Percentiles rank a stretch among this genome's conserved stretches.
These are phyloP conservation scores for Rhynchopsitta pachyrhyncha DNA, from an alignment of 2,113 vertebrate genomes.

Conservation along the genomic window DNA sequence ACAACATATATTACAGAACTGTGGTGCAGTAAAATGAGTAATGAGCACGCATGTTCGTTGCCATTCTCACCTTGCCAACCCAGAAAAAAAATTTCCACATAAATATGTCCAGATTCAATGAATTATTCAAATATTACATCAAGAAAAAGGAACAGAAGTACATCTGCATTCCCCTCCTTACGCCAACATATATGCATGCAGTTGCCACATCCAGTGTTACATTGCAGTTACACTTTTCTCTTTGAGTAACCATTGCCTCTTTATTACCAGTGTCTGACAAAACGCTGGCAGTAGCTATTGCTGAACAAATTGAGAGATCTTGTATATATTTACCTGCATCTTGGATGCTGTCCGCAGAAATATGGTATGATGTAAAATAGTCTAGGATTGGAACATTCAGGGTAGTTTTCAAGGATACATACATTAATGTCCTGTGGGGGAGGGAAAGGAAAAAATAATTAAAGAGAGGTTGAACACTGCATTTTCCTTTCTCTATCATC, in stretches of 20 bases:
- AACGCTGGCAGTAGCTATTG: not conserved
- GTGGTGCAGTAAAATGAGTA: not conserved
- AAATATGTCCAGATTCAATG: not conserved
- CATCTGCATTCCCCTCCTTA: not conserved
- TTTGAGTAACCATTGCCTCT: not conserved
- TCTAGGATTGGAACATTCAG: slow-evolving; percentile 94
- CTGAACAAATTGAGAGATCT: not conserved
- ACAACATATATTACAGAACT: not conserved
- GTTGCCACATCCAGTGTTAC: not conserved
- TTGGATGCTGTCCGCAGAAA: slow-evolving; percentile 98
- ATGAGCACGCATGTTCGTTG: fast-evolving
- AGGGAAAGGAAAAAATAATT: slow-evolving; percentile 1
- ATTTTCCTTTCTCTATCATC: not conserved
- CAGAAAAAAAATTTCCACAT: not conserved
- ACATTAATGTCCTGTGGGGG: slow-evolving; percentile 90
- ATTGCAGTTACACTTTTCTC: not conserved
- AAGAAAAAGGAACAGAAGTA: not conserved
- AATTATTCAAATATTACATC: not conserved
- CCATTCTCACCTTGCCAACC: not conserved
- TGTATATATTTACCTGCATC: slow-evolving; percentile 85
- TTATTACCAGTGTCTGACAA: not conserved
- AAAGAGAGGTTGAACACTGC: not conserved
- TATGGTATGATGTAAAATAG: slow-evolving; percentile 99
- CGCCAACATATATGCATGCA: not conserved
- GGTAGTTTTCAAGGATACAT: slow-evolving; percentile 96